Conservation (phyloP, 2,888 invertebrate species). For the Exocentrus adspersus region DNA sequence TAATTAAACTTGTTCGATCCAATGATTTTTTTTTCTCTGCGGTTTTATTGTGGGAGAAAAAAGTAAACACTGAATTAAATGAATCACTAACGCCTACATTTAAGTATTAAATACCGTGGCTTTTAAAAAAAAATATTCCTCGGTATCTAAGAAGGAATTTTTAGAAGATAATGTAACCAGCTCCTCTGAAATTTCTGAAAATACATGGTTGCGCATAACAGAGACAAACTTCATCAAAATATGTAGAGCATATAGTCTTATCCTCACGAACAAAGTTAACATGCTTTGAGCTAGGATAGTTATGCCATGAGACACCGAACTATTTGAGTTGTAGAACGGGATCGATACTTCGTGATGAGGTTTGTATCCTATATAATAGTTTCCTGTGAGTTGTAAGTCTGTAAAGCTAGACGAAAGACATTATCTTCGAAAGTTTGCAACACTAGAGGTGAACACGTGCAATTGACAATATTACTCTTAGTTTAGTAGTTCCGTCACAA, state of each 20-base stretch:
- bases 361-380: neutral
- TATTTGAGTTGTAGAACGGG: neutral
- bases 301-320: neutral
- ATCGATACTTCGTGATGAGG: neutral
- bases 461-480: constrained; percentile 6
- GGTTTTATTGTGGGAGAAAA: neutral
- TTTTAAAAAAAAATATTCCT: too few species aligned
- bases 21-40: neutral
- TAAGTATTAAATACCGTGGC: too few species aligned
- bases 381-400: neutral
- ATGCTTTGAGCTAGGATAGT: too few species aligned
- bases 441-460: neutral
- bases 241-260: too few species aligned
- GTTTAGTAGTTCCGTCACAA: constrained; percentile 5
- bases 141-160: too few species aligned
- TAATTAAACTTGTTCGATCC: neutral
- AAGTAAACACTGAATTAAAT: neutral
- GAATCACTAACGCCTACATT: neutral
- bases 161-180: too few species aligned
- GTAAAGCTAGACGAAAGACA: neutral
- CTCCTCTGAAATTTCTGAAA: too few species aligned
- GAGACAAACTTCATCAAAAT: too few species aligned
- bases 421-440: neutral
- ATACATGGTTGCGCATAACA: too few species aligned
- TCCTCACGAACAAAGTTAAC: too few species aligned